Conservation (phyloP, 2,113 vertebrate genomes). For the Cyprinodon brontotheroides region DNA sequence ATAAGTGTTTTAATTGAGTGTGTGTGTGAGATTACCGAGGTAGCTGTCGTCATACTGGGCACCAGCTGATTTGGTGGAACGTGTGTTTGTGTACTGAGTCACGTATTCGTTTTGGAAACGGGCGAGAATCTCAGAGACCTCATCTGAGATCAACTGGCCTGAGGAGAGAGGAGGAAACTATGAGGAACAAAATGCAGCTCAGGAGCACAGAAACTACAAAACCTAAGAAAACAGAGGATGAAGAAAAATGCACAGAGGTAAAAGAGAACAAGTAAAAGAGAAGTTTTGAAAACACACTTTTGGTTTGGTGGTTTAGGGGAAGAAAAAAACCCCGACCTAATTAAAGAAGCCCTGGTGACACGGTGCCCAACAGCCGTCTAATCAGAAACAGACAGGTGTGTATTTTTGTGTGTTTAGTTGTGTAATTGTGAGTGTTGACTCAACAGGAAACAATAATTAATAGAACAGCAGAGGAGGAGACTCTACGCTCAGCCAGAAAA, state of each 20-base stretch:
- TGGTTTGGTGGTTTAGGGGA: conserved; percentile 6
- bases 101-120: conserved; percentile 73
- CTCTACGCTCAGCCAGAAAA: not conserved
- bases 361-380: conserved; percentile 25
- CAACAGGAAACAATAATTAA: conserved; percentile 63
- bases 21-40: conserved; percentile 80
- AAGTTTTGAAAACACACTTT: conserved; percentile 1
- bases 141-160: conserved; percentile 96
- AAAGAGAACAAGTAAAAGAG: not conserved
- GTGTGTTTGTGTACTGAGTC: conserved; percentile 82
- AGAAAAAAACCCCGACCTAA: conserved; percentile 26
- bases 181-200: not conserved
- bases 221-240: not conserved
- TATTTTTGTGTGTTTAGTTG: conserved; percentile 10
- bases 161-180: conserved; percentile 6
- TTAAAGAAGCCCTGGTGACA: conserved; percentile 35
- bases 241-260: not conserved
- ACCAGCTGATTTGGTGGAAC: conserved; percentile 86
- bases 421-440: conserved; percentile 36
- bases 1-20: not conserved
- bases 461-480: conserved; percentile 15
- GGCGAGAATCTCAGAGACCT: conserved; percentile 87
- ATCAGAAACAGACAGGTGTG: conserved; percentile 38
- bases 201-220: not conserved
- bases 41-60: conserved; percentile 96